Percentiles rank a stretch among this genome's conserved stretches.
Evolutionary conservation across 2,888 invertebrate genomes (phyloP).

Genomic region (Ectobius pallidus): DNA sequence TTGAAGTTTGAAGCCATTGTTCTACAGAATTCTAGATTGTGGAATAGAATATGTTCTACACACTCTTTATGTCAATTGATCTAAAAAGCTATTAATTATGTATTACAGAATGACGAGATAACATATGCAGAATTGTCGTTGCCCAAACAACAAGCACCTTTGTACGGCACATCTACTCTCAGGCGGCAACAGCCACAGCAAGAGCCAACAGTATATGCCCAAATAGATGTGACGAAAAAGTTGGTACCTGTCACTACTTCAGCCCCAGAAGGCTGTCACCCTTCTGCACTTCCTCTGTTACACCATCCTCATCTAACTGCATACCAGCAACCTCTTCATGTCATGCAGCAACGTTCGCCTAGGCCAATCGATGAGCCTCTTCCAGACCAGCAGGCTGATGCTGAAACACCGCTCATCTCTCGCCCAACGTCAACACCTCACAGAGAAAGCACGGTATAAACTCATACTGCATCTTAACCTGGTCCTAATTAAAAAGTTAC

Average conservation of each 20-base stretch:
- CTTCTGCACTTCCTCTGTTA: slow-evolving; percentile 54
- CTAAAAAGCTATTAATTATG: too few relatives aligned
- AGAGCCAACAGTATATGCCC: slow-evolving; percentile 63
- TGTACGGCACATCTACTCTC: slow-evolving; percentile 44
- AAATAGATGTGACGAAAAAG: slow-evolving; percentile 58
- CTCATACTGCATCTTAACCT: slow-evolving; percentile 11
- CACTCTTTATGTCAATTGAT: too few relatives aligned
- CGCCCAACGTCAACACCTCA: slow-evolving; percentile 18
- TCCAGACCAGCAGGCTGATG: slow-evolving; percentile 21
- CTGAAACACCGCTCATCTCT: slow-evolving; percentile 40
- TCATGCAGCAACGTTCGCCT: slow-evolving; percentile 52
- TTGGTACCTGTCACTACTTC: slow-evolving; percentile 51
- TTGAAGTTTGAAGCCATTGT: too few relatives aligned
- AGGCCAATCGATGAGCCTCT: slow-evolving; percentile 51
- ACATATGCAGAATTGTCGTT: slow-evolving; percentile 63
- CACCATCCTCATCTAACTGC: slow-evolving; percentile 53
- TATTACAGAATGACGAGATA: slow-evolving; percentile 58
- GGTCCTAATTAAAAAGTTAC: slow-evolving; percentile 12
- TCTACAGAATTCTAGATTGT: too few relatives aligned
- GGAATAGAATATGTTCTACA: too few relatives aligned
- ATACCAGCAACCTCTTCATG: slow-evolving; percentile 49
- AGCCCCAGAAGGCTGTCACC: slow-evolving; percentile 46
- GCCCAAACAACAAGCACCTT: slow-evolving; percentile 49
- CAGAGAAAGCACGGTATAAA: slow-evolving; percentile 42
- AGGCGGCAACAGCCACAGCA: slow-evolving; percentile 52